Percentiles rank a stretch among this genome's conserved stretches.
Conservation (phyloP, 2,888 invertebrate genomes). For the Galerucella pusilla region DNA sequence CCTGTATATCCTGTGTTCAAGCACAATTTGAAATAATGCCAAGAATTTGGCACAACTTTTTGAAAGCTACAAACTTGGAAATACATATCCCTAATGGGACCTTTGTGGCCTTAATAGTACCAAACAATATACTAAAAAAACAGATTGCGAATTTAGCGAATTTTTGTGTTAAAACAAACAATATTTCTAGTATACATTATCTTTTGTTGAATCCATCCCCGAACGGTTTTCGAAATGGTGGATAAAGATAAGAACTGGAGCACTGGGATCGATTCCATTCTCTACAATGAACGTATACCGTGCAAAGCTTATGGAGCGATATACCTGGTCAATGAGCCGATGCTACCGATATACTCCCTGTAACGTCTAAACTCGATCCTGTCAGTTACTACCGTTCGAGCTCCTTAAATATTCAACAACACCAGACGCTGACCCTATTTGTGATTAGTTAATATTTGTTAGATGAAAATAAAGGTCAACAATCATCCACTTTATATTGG, state of each 20-base stretch:
- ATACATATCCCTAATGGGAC: too few species aligned
- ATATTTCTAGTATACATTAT: too few species aligned
- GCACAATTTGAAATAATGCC: too few species aligned
- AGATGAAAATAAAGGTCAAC: too few species aligned
- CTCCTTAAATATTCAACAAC: constrained; percentile 11
- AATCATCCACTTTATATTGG: too few species aligned
- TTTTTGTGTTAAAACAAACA: too few species aligned
- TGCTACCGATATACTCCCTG: constrained; percentile 12
- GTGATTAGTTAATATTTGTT: neutral
- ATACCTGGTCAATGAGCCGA: constrained; percentile 30
- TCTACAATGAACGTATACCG: constrained; percentile 19
- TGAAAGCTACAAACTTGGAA: too few species aligned
- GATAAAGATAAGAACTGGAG: constrained; percentile 15
- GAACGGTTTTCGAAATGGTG: neutral
- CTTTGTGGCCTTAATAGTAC: too few species aligned
- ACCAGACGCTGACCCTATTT: neutral
- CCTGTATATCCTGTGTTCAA: too few species aligned
- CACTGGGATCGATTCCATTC: constrained; percentile 7
- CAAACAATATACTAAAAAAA: too few species aligned
- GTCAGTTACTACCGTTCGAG: constrained; percentile 3
- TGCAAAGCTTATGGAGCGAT: constrained; percentile 25
- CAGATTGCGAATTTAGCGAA: too few species aligned
- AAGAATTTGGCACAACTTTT: too few species aligned
- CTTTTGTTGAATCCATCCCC: neutral
- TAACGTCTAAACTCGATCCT: neutral